Evolutionary conservation across 1,140 invertebrate genomes (phyloP), one percentile per base, ranked within the genome.

Genomic region (Nilaparvata lugens): DNA sequence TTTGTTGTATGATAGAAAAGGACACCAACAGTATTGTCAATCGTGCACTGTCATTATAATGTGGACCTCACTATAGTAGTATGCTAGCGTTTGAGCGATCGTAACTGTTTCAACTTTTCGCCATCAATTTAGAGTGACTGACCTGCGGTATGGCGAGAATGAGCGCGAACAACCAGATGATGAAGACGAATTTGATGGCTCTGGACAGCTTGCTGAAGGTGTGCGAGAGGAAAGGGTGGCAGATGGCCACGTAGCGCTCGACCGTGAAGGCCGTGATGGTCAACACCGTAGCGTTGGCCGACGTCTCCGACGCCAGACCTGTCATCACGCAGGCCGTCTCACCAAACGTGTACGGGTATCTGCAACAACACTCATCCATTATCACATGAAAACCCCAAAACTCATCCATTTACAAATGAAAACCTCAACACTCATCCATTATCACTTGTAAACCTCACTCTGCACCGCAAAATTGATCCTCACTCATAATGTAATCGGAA

Each of bases 191-290:
- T 61, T 83, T 81, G 1, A 89, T 77, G 0, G 85, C 86, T 54
- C 87, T 74, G 9, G 83, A 86, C 2, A 88, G 71, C 57, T 88
- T 89, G 0, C 88, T 48, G 78, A 93, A 87, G 1, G 87, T 91
- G 69, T 95, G 91, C 0, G 89, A 86, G 66, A 89, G 56, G 64
- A 97, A 87, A 0, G 94, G 93, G 71, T 95, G 87, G 73, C 93
- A 96, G 64, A 97, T 96, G 14, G 93, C 94, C 18, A 97, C 82
- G 73, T 97, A 98, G 52, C 95, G 79, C 72, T 98, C 95, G 4
- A 95, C 83, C 0, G 95, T 97, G 74, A 98, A 98, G 2, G 91
- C 89, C 0, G 89, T 91, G 52, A 95, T 95, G 6, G 90, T 94
- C 48, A 97, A 77, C 0, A 97, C 89, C 0, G 94, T 95, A 0